Percentiles rank a stretch among this genome's conserved stretches.
These are phyloP conservation scores for Carapus acus DNA, from an alignment of 2,797 vertebrate species.

Conservation along the genomic window DNA sequence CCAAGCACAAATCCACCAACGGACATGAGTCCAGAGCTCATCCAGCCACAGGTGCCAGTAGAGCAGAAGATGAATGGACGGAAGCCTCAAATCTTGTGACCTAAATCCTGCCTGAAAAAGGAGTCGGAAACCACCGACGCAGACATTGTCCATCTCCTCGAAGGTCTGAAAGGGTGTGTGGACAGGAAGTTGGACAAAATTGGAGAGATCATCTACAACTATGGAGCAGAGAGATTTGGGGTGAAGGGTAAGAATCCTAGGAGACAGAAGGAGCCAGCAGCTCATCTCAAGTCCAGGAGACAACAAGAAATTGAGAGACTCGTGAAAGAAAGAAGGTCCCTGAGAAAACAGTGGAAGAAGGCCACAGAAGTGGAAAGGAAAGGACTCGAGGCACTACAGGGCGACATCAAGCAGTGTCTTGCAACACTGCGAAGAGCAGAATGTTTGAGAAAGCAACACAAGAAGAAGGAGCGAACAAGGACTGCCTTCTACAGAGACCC, in stretches of 20 bases:
- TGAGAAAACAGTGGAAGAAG: slow-evolving; percentile 21
- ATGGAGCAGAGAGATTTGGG: no score
- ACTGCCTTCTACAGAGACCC: slow-evolving; percentile 14
- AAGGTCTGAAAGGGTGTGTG: slow-evolving; percentile 11
- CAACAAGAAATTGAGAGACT: slow-evolving; percentile 23
- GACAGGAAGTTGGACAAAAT: slow-evolving; percentile 24
- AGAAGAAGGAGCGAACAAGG: slow-evolving; percentile 13
- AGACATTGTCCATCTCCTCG: slow-evolving; percentile 12
- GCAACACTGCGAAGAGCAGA: slow-evolving; percentile 14
- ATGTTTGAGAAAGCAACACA: slow-evolving; percentile 19
- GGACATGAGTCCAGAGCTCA: slow-evolving; percentile 14
- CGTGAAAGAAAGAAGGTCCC: slow-evolving; percentile 20
- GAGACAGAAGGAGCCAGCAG: no score
- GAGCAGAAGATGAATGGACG: slow-evolving; percentile 14
- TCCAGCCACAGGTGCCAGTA: slow-evolving; percentile 6
- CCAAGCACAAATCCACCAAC: slow-evolving; percentile 9
- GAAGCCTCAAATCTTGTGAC: slow-evolving; percentile 20
- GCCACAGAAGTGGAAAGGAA: slow-evolving; percentile 17
- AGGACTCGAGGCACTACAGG: slow-evolving; percentile 11
- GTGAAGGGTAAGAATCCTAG: no score
- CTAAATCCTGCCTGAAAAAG: slow-evolving; percentile 25
- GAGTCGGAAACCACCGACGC: slow-evolving; percentile 10
- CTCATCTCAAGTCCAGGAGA: no score
- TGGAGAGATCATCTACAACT: slow-evolving; percentile 11
- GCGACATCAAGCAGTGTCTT: slow-evolving; percentile 1